A percentile compares a stretch with the other conserved stretches of the same genome.
Conservation (phyloP, 2,113 vertebrate genomes). For the Excalfactoria chinensis region DNA sequence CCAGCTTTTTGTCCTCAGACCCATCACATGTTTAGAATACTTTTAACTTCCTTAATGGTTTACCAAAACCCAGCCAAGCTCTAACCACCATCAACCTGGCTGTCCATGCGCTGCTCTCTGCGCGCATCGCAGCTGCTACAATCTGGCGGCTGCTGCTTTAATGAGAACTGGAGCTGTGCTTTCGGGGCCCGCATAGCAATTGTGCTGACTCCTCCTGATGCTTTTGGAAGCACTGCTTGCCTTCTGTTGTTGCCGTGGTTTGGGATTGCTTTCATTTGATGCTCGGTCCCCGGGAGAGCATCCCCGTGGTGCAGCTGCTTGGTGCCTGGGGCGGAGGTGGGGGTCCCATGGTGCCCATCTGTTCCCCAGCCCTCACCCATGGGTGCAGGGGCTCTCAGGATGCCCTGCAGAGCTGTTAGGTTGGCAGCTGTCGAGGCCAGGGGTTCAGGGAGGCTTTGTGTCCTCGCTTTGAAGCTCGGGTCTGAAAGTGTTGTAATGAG, state of each 20-base stretch:
- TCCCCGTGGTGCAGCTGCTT: neutral
- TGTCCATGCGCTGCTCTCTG: neutral
- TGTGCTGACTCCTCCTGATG: neutral
- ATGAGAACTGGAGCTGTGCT: neutral
- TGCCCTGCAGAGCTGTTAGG: neutral
- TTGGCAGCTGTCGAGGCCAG: neutral
- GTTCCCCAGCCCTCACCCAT: neutral
- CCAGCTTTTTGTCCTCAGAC: neutral
- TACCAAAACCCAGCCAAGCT: neutral
- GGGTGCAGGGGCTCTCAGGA: neutral
- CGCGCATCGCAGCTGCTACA: neutral
- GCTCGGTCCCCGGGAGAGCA: neutral
- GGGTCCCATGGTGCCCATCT: neutral
- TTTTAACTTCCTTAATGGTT: neutral
- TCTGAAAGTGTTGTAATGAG: conserved; percentile 75
- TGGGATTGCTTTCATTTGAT: neutral
- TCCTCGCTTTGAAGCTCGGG: conserved; percentile 53
- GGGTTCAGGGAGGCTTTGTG: conserved; percentile 45
- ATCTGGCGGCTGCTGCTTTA: neutral
- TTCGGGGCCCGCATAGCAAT: neutral
- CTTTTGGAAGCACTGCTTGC: neutral
- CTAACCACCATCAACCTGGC: neutral
- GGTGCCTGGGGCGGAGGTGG: neutral
- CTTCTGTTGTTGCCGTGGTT: neutral
- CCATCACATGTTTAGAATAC: neutral